Evolutionary conservation across 2,888 invertebrate species (phyloP), one percentile per base, ranked within the genome.

Genomic region (Melieria picta): DNA sequence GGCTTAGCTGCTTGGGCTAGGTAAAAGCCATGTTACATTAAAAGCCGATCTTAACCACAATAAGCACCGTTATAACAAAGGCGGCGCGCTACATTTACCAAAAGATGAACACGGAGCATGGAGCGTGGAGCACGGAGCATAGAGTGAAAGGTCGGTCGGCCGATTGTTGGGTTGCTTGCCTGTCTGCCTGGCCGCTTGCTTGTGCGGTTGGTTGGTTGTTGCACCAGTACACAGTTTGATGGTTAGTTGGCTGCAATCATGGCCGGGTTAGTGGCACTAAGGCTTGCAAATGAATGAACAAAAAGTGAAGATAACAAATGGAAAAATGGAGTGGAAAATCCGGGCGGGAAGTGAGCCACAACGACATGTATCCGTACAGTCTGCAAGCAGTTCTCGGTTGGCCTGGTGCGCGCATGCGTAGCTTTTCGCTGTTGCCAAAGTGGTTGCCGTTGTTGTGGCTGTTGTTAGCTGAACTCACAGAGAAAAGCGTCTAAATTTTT

Each of bases 41-140:
- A 43, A 65, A 65, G 65, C 65, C 57, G 57, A 65, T 56, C 65
- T 65, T 7, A 65, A 65, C 65, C 65, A 65, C 65, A 65, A 65
- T 65, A 57, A 65, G 57, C n/a, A 57, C 65, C 65, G 65, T 65
- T 65, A 65, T 65, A 57, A 45, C 50, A 13, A 48, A 9, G 10
- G 42, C 10, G 10, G 9, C 47, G 10, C n/a, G 13, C 46, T 11
- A 56, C 9, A 62, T 13, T 10, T 13, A 62, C 4, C 9, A 5
- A 46, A 30, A 11, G 11, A 62, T 43, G 10, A 62, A 46, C n/a
- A 45, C n/a, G 42, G 10, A 30, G 4, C 42, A 56, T 16, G n/a
- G 46, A 57, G 46, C 13, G 46, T 46, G 11, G 47, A 11, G n/a
- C 45, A 10, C 45, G 11, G 43, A 57, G 55, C 30, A 56, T 46